Conservation (phyloP, 2,888 invertebrate genomes). For the Thelaira solivaga region DNA sequence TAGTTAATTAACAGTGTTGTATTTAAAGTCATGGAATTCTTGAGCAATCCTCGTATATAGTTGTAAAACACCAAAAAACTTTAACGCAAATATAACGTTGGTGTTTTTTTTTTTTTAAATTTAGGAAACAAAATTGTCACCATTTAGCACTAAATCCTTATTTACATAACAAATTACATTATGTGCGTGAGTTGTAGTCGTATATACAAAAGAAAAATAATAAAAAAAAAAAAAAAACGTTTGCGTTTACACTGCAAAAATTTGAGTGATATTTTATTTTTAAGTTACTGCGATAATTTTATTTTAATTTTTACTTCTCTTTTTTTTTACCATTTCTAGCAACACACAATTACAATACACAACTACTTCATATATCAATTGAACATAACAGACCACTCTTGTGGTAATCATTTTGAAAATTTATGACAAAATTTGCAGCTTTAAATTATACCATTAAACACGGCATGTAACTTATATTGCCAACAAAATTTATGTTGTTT, state of each 20-base stretch:
- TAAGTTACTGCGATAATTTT: neutral
- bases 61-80: too few relatives aligned
- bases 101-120: constrained; percentile 33
- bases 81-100: constrained; percentile 25
- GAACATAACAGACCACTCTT: constrained; percentile 61
- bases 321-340: constrained; percentile 30
- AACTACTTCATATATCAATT: constrained; percentile 61
- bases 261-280: constrained; percentile 20
- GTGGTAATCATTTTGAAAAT: constrained; percentile 69
- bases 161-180: constrained; percentile 61
- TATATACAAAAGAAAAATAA: too few relatives aligned
- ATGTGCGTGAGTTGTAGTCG: constrained; percentile 42
- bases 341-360: constrained; percentile 51
- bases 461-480: constrained; percentile 75
- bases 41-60: too few relatives aligned
- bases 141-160: constrained; percentile 47
- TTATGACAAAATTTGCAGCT: constrained; percentile 77
- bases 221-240: too few relatives aligned
- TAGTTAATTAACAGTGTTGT: too few relatives aligned
- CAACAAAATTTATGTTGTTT: constrained; percentile 62
- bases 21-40: too few relatives aligned
- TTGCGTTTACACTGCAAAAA: neutral
- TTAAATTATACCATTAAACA: constrained; percentile 76
- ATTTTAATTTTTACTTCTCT: neutral
- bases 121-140: constrained; percentile 49